Conservation (phyloP, 30 jellyfish, hydroid and myxozoan genomes). For the Hydra vulgaris region DNA sequence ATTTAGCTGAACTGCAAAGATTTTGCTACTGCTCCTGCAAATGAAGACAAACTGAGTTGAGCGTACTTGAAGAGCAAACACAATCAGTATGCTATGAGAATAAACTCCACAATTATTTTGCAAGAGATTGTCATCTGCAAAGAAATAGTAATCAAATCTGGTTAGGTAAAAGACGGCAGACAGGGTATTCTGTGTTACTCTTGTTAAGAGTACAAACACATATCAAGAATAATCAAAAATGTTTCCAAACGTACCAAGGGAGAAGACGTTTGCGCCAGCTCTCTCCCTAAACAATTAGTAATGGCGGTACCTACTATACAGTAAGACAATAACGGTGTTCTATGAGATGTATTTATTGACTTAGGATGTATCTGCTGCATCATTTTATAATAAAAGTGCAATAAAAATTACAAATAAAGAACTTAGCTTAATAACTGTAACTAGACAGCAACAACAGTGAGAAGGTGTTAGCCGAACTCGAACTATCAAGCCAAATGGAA, state of each 20-base stretch:
- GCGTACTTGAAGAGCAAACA: neutral
- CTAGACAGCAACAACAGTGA: neutral
- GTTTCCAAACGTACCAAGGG: neutral
- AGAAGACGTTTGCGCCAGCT: neutral
- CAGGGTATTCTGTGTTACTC: neutral
- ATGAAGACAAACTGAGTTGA: neutral
- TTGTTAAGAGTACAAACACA: neutral
- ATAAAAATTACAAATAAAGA: neutral
- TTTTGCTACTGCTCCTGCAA: neutral
- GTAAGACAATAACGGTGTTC: neutral
- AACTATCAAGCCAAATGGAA: neutral
- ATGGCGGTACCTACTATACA: neutral
- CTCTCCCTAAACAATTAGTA: neutral
- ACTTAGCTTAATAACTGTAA: neutral
- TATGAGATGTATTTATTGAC: neutral
- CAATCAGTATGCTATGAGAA: neutral
- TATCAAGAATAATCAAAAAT: too few species aligned
- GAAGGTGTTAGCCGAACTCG: neutral
- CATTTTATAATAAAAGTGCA: neutral
- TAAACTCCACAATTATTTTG: neutral
- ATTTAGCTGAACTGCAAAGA: neutral
- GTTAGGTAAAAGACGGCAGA: neutral
- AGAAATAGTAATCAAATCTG: neutral
- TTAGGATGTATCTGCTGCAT: neutral
- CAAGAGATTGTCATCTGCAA: neutral